Evolutionary conservation across 2,888 invertebrate species (phyloP), one percentile per base, ranked within the genome.

Genomic region (Stenodera caucasica): DNA sequence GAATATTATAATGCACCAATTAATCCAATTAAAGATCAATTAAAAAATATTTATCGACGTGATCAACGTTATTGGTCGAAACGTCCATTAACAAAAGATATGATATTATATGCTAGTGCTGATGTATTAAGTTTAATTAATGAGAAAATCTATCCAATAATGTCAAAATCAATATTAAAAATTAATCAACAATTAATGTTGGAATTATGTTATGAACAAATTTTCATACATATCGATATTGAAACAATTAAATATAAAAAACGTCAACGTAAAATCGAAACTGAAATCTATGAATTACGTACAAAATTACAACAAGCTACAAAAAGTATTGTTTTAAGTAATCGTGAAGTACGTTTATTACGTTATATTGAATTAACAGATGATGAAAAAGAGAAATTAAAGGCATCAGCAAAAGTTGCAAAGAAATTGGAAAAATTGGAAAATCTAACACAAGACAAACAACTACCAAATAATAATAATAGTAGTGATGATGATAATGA

Each of bases 371-470:
- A 94, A 74, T 85, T 96, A 55, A 94, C 94, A 15, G 94, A 95
- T 71, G 94, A 94, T 67, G 95, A 96, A 76, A 94, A 94, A 74
- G 94, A 94, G 71, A 94, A 94, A 77, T 82, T 96, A 15, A 94
- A 94, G 79, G 92, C 93, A 35, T 92, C 91, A 55, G 90, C 94
- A 74, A 96, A 96, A 82, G 95, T 96, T 63, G 95, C 95, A 0
- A 92, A 91, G 75, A 96, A 96, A 78, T 81, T 96, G 63, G 95
- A 96, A 76, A 94, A 96, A 81, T 83, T 96, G 65, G 94, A 94
- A 80, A 90, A 88, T 67, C 85, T 90, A 67, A 88, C 88, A 14
- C 90, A 91, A 72, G 91, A 90, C 62, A 84, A 84, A 78, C 84
- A 78, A 68, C 87, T 86, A 66, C 90, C 90, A 69, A 85, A 84